Base-by-base conservation (phyloP, 2,797 vertebrate genomes). In the Hafferia zeledoni region DNA sequence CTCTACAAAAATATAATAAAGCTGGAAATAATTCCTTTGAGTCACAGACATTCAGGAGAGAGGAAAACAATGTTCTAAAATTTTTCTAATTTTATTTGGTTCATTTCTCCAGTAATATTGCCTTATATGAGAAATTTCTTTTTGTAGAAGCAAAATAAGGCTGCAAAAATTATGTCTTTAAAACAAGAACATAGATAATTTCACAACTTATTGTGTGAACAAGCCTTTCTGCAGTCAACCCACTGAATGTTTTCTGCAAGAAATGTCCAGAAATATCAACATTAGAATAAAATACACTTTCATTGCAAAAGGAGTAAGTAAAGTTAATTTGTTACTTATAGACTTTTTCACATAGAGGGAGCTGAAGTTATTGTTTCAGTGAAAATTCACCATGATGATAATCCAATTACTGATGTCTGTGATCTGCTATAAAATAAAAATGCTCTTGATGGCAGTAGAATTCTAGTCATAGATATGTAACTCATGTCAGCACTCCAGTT, bases 401-500 rank as follows among this genome's bases (percentile, higher is more conserved):
- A 97, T 93, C 85, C 94, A 91, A 95, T 94, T 97, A 97, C 87
- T 91, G 41, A 93, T 61, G 25, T 35, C 77, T 91, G 91, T 96
- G 87, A 94, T 95, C 87, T 98, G 98, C 97, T 98, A 98, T 98
- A 78, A 98, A 97, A 90, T 61, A 97, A 97, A 97, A 95, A 97
- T 97, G 68, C 97, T 98, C 98, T 97, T 98, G 98, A 98, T 98
- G 98, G 98, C 98, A 98, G 97, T 95, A 98, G 96, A 98, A 97
- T 98, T 97, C 97, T 97, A 97, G 97, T 96, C 96, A 96, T 93
- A 89, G 53, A 70, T 78, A 89, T 83, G 69, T 75, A 89, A 81
- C 68, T 68, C 39, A 56, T 92, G 68, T 65, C 81, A 87, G 87
- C 70, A 70, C 79, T 97, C 91, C 79, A 77, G 5, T 95, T 94